phyloP scores from a whole-genome alignment of 2,888 invertebrate genomes.

The Cristatella mucedo region DNA sequence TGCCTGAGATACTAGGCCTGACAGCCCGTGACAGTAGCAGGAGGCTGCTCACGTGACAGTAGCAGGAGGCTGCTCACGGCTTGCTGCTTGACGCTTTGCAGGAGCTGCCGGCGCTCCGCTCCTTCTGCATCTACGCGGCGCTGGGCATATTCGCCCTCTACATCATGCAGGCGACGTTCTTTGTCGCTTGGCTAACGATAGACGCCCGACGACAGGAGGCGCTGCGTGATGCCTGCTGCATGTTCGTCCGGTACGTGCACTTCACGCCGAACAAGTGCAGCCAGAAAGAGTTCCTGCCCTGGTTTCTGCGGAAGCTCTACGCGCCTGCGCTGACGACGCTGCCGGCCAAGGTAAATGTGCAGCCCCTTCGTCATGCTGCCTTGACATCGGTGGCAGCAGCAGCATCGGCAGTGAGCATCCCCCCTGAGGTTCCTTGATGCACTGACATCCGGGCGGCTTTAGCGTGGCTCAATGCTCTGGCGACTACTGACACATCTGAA shows the following conservation, averaged over 20 bases:
- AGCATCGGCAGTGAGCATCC: no score
- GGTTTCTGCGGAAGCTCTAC: conserved; percentile 47
- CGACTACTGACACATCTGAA: no score
- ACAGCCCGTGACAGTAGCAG: no score
- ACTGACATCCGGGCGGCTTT: no score
- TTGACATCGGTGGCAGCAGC: no score
- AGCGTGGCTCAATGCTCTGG: no score
- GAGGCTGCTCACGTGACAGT: no score
- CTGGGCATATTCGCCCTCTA: conserved; percentile 58
- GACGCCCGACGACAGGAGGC: conserved; percentile 42
- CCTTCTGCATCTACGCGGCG: conserved; percentile 66
- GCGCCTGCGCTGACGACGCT: conserved; percentile 50
- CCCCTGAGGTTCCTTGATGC: no score
- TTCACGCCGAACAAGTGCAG: conserved; percentile 44
- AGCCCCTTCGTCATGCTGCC: no score
- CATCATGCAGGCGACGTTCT: conserved; percentile 54
- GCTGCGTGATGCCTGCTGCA: conserved; percentile 25
- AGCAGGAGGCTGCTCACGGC: no score
- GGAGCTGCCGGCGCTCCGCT: conserved; percentile 62
- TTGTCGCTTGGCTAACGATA: conserved; percentile 57
- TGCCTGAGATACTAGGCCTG: no score
- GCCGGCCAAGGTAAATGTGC: conserved; percentile 52
- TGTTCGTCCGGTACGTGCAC: conserved; percentile 50
- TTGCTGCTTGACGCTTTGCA: no score
- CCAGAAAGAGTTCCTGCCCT: conserved; percentile 46